These are phyloP conservation scores for Eupithecia dodoneata DNA, from an alignment of 2,888 invertebrate species.

Conservation along the genomic window DNA sequence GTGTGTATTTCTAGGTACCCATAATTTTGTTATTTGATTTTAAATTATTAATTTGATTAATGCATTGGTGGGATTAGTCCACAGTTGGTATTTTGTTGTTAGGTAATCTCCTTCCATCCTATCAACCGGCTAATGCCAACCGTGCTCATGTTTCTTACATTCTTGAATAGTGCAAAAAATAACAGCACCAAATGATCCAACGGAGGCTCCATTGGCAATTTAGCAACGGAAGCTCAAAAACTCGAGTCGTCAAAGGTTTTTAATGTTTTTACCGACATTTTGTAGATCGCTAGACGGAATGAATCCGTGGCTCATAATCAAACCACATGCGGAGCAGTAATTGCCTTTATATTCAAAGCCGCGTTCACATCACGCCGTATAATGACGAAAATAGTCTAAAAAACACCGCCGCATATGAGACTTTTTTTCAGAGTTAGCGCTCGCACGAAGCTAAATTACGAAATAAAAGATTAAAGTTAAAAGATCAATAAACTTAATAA, in stretches of 20 bases:
- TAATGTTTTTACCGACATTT: conserved; percentile 75
- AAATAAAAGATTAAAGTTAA: conserved; percentile 84
- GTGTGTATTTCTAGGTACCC: no score
- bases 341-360: conserved; percentile 83
- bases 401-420: conserved; percentile 82
- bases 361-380: conserved; percentile 83
- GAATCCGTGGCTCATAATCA: conserved; percentile 79
- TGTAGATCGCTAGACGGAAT: conserved; percentile 77
- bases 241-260: conserved; percentile 67
- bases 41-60: no score
- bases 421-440: conserved; percentile 81
- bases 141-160: conserved; percentile 40
- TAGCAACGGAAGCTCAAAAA: conserved; percentile 82
- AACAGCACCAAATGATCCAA: conserved; percentile 66
- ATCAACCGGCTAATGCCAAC: neutral
- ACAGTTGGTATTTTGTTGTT: neutral
- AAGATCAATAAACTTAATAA: conserved; percentile 85
- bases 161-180: conserved; percentile 45
- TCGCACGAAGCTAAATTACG: conserved; percentile 82
- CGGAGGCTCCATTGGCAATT: conserved; percentile 75
- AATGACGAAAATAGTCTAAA: conserved; percentile 85
- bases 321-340: conserved; percentile 84
- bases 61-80: neutral
- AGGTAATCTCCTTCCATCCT: neutral
- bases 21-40: no score